These are phyloP conservation scores for Drosophila stalkeri DNA, from an alignment of 2,888 invertebrate species.

Conservation along the genomic window DNA sequence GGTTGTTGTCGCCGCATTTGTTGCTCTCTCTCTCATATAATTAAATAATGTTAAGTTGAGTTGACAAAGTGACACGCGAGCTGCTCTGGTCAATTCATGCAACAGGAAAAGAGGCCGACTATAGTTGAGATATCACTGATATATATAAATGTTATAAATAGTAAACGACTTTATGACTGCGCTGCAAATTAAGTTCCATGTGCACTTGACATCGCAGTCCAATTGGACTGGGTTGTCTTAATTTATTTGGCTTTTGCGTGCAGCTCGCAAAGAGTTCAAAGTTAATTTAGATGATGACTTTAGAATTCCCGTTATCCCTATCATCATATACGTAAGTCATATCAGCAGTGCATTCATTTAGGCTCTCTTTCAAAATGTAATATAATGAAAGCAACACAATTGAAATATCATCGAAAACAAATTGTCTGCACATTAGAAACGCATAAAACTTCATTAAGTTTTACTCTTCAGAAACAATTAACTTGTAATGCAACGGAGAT, in stretches of 20 bases:
- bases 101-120: neutral
- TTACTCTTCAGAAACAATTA: slow-evolving; percentile 59
- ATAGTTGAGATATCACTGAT: slow-evolving; percentile 5
- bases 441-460: slow-evolving; percentile 76
- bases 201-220: slow-evolving; percentile 68
- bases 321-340: neutral
- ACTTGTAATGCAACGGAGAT: slow-evolving; percentile 56
- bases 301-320: slow-evolving; percentile 1
- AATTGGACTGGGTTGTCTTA: slow-evolving; percentile 52
- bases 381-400: slow-evolving; percentile 46
- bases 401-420: slow-evolving; percentile 69
- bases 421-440: slow-evolving; percentile 73
- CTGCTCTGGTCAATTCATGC: slow-evolving; percentile 50
- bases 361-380: slow-evolving; percentile 23
- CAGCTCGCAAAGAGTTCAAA: slow-evolving; percentile 17
- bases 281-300: slow-evolving; percentile 13
- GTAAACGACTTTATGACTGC: slow-evolving; percentile 33
- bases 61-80: slow-evolving; percentile 67
- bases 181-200: slow-evolving; percentile 45
- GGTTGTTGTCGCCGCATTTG: slow-evolving; percentile 57
- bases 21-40: slow-evolving; percentile 59
- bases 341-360: slow-evolving; percentile 12
- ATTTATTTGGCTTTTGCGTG: slow-evolving; percentile 58
- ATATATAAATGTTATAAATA: slow-evolving; percentile 49
- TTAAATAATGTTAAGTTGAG: slow-evolving; percentile 73